Evolutionary conservation across 2,888 invertebrate genomes (phyloP).

Genomic region (Mesoligia furuncula): DNA sequence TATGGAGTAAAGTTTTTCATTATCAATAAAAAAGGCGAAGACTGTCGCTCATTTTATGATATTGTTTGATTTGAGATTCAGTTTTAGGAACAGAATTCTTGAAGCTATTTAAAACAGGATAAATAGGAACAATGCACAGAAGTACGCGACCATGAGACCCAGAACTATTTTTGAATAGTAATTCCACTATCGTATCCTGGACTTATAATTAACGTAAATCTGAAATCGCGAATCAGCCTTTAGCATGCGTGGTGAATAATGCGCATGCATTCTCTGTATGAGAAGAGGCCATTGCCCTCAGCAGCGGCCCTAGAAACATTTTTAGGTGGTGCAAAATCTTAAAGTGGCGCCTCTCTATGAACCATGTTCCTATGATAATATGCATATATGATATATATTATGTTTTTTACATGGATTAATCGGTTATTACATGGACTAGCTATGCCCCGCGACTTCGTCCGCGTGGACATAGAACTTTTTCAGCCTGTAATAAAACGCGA

Average conservation of each 20-base stretch:
- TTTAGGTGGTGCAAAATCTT: too few species aligned
- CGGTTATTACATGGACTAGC: too few species aligned
- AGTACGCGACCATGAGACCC: neutral
- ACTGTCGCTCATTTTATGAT: neutral
- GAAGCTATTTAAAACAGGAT: neutral
- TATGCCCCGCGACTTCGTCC: too few species aligned
- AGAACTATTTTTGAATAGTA: neutral
- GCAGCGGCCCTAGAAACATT: too few species aligned
- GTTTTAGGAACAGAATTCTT: too few species aligned
- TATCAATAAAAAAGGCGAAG: neutral
- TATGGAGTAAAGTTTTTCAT: neutral
- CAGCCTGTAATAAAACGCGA: too few species aligned
- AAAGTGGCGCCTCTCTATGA: too few species aligned
- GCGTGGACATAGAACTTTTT: too few species aligned
- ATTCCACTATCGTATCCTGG: neutral
- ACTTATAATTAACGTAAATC: neutral
- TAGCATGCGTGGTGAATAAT: neutral
- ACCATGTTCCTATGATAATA: too few species aligned
- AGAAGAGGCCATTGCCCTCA: neutral
- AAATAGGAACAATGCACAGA: neutral
- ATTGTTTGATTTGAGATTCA: neutral
- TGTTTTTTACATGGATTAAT: too few species aligned
- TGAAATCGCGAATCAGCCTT: conserved; percentile 67
- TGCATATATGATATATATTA: too few species aligned
- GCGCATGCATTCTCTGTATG: too few species aligned